phyloP scores from a whole-genome alignment of 2,113 vertebrate species.

The Serinus canaria region DNA sequence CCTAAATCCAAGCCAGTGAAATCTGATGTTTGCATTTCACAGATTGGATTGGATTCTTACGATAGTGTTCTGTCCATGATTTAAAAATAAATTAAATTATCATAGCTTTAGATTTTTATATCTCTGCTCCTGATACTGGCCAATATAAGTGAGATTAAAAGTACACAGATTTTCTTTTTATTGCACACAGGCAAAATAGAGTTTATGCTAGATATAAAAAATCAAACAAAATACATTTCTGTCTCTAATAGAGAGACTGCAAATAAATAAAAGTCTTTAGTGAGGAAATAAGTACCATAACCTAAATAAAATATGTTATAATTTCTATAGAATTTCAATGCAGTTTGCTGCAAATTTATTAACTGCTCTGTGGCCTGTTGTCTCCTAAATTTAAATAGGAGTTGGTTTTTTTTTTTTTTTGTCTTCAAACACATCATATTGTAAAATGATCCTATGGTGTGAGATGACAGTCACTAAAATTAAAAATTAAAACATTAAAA shows the following conservation, averaged over 20 bases:
- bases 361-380: neutral
- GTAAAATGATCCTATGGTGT: neutral
- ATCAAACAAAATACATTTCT: neutral
- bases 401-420: neutral
- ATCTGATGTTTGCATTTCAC: neutral
- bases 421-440: neutral
- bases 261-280: neutral
- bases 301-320: neutral
- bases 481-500: neutral
- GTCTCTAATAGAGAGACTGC: neutral
- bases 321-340: neutral
- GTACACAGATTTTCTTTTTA: neutral
- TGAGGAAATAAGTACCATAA: neutral
- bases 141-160: neutral
- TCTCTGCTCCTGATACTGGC: neutral
- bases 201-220: neutral
- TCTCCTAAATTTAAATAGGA: neutral
- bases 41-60: neutral
- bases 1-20: neutral
- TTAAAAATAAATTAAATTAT: neutral
- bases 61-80: neutral
- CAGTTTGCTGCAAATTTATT: neutral
- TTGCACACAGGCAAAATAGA: neutral
- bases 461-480: neutral
- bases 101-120: neutral